phyloP scores from a whole-genome alignment of 2,888 invertebrate genomes.

The Melanchra persicariae region DNA sequence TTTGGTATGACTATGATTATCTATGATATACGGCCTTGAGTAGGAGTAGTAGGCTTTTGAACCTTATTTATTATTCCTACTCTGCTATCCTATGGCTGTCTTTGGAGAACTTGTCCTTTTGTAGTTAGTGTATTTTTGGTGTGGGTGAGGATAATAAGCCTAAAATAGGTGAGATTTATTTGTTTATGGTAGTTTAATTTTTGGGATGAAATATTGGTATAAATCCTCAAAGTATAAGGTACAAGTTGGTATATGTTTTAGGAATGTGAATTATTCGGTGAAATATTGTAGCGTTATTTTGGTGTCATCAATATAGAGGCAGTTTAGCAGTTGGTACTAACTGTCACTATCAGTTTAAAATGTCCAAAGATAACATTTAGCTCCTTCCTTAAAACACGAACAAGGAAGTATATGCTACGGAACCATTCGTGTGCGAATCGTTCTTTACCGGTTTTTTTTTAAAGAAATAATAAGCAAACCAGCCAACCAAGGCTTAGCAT shows the following conservation, averaged over 20 bases:
- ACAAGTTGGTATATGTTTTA: neutral
- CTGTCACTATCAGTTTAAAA: constrained; percentile 10
- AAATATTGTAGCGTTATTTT: neutral
- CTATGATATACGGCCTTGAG: constrained; percentile 1
- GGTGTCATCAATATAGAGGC: no score
- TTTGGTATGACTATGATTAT: constrained; percentile 16
- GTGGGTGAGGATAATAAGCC: neutral
- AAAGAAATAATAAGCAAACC: constrained; percentile 37
- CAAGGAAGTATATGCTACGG: no score
- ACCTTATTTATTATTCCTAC: neutral
- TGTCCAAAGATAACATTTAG: constrained; percentile 16
- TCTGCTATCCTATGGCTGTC: no score
- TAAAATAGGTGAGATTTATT: no score
- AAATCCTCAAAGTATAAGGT: neutral
- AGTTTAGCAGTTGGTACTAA: neutral
- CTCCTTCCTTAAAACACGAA: no score
- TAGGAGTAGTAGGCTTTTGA: neutral
- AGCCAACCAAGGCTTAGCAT: constrained; percentile 27
- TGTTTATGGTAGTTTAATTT: no score
- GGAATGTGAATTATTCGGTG: neutral
- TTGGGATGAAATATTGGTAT: neutral
- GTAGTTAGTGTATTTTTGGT: neutral
- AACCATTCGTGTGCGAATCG: neutral
- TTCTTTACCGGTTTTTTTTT: neutral
- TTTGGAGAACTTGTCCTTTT: constrained; percentile 3